Evolutionary conservation across 2,888 invertebrate genomes (phyloP).

Genomic region (Drosophila dives): DNA sequence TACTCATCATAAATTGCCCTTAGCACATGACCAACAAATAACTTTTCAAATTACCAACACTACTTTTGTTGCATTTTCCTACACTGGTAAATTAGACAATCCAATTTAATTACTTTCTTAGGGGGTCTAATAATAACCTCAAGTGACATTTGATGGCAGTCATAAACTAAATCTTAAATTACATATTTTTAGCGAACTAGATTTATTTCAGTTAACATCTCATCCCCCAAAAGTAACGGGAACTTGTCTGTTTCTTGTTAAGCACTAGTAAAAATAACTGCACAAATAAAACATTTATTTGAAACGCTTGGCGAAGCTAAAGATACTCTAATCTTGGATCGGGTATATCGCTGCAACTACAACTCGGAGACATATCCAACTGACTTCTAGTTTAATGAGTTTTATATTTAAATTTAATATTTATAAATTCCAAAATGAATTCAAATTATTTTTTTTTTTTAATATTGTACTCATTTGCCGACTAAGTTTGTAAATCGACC

Average conservation of each 20-base stretch:
- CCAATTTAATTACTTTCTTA: constrained; percentile 10
- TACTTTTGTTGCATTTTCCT: neutral
- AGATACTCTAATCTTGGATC: neutral
- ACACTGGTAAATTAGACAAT: constrained; percentile 13
- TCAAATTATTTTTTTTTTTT: neutral
- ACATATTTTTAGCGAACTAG: constrained; percentile 17
- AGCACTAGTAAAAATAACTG: constrained; percentile 3
- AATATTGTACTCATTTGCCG: neutral
- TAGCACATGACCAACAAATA: constrained; percentile 41
- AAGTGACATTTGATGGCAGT: constrained; percentile 16
- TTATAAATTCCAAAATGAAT: neutral
- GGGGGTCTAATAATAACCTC: constrained; percentile 1
- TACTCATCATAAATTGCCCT: constrained; percentile 57
- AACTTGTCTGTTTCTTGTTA: constrained; percentile 9
- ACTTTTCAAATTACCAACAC: constrained; percentile 12
- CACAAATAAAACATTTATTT: neutral
- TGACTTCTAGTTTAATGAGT: neutral
- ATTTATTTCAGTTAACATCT: neutral
- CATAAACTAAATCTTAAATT: constrained; percentile 30
- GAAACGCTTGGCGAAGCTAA: neutral
- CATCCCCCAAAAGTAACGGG: neutral
- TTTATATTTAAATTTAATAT: neutral
- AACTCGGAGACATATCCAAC: neutral
- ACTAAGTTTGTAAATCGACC: neutral
- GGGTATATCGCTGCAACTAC: neutral